Evolutionary conservation across 1,140 invertebrate species (phyloP), one percentile per base, ranked within the genome.

Genomic region (Chymomyza costata): DNA sequence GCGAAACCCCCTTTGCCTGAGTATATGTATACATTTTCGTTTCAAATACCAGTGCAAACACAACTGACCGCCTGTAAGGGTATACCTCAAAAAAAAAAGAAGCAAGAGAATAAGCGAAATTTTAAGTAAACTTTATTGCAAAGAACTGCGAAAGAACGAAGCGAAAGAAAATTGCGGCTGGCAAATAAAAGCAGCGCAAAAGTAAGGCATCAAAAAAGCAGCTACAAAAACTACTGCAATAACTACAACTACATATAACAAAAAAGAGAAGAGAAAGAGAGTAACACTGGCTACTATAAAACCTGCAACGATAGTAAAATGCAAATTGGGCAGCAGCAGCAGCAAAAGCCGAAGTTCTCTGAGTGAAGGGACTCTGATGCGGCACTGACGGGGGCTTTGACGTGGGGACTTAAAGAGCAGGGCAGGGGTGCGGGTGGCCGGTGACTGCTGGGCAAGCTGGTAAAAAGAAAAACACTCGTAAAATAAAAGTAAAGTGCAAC

Each of bases 401-500:
- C 34, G 48, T 40, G 37, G 28, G 30, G 32, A 48, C 51, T 60
- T 48, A 50, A 50, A 35, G 57, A 51, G 45, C 6, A 34, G 11
- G 7, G 17, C 49, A 45, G 34, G 14, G 30, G 25, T 34, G 40
- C 53, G 35, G 44, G 37, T 13, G 17, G 25, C 46, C 61, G 60
- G 65, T 59, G 53, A 57, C 65, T 41, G 61, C 65, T 68, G 48
- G n/a, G 38, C 30, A 54, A 55, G 40, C 50, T 53, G 8, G 46
- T 32, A 39, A 40, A 31, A 49, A 40, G 66, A 64, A 54, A 66
- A 63, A 34, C 71, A 56, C 71, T 78, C 71, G 71, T 78, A 78
- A 78, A 78, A 78, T 78, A 78, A 78, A 78, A 78, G 73, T 78
- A 78, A 78, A 78, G 71, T 78, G 71, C 71, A 78, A 78, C 71